Conservation (phyloP, 1,140 invertebrate genomes). For the Rhynchophorus ferrugineus region DNA sequence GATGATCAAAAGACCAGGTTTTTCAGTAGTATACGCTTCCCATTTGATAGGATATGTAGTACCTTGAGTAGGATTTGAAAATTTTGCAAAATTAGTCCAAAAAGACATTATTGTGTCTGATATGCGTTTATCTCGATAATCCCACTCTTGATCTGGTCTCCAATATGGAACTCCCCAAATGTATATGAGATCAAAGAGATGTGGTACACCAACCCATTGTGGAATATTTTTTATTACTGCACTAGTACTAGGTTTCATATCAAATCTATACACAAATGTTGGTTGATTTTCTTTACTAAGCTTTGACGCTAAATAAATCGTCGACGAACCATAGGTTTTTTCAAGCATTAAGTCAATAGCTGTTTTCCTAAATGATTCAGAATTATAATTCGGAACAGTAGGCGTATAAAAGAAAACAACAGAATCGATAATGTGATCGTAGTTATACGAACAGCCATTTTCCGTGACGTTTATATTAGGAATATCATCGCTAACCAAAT, state of each 20-base stretch:
- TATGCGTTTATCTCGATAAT: constrained; percentile 63
- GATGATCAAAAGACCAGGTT: constrained; percentile 60
- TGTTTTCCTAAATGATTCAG: constrained; percentile 48
- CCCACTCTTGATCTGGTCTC: constrained; percentile 53
- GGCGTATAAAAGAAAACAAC: constrained; percentile 69
- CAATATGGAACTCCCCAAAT: constrained; percentile 69
- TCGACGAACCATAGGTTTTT: constrained; percentile 61
- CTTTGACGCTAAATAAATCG: constrained; percentile 56
- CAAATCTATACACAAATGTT: constrained; percentile 66
- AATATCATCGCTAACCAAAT: constrained; percentile 52
- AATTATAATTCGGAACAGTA: constrained; percentile 45
- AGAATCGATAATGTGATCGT: constrained; percentile 61
- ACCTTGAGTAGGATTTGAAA: constrained; percentile 58
- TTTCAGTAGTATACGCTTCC: constrained; percentile 54
- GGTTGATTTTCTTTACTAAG: constrained; percentile 49
- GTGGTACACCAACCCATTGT: constrained; percentile 66
- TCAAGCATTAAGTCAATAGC: constrained; percentile 64
- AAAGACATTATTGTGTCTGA: constrained; percentile 68
- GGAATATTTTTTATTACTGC: constrained; percentile 55
- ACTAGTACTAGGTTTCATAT: constrained; percentile 60
- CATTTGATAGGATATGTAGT: constrained; percentile 58
- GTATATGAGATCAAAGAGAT: constrained; percentile 70
- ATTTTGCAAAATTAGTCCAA: constrained; percentile 66
- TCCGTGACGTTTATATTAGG: constrained; percentile 50
- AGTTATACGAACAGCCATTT: constrained; percentile 55